Evolutionary conservation across 2,888 invertebrate species (phyloP).

Genomic region (Strigamia maritima): DNA sequence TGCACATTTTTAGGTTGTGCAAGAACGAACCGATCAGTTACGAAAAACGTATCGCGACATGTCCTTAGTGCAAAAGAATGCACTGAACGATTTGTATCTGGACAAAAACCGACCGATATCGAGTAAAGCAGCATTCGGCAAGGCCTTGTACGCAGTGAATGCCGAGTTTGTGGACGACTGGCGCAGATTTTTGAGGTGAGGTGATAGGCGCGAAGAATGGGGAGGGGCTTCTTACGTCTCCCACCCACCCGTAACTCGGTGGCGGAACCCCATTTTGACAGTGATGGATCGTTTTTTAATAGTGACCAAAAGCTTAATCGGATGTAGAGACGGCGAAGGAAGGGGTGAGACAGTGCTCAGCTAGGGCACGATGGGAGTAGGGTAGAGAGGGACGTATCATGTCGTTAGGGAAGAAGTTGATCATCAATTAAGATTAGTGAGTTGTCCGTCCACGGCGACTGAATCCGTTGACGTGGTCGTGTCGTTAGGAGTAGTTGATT

Average conservation of each 20-base stretch:
- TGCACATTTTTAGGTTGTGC: constrained; percentile 20
- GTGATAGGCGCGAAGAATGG: constrained; percentile 4
- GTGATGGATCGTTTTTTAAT: constrained; percentile 43
- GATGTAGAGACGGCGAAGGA: constrained; percentile 12
- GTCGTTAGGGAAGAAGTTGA: constrained; percentile 34
- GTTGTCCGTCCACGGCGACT: constrained; percentile 31
- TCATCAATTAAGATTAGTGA: constrained; percentile 33
- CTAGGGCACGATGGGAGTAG: constrained; percentile 9
- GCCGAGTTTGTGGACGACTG: constrained; percentile 53
- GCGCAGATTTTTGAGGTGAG: constrained; percentile 55
- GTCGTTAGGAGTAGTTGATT: constrained; percentile 30
- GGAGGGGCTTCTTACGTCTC: constrained; percentile 15
- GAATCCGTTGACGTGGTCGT: constrained; percentile 28
- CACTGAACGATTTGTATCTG: constrained; percentile 50
- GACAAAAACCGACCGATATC: constrained; percentile 50
- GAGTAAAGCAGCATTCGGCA: constrained; percentile 42
- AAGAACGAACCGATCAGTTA: not conserved
- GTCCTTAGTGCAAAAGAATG: constrained; percentile 51
- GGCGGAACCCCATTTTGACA: constrained; percentile 39
- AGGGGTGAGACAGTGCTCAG: not conserved
- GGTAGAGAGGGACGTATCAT: constrained; percentile 20
- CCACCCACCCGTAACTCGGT: constrained; percentile 23
- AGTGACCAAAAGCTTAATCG: constrained; percentile 39
- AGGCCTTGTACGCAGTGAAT: constrained; percentile 47
- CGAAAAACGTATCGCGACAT: constrained; percentile 37